Conservation (phyloP, 2,113 vertebrate species). For the Chaetura pelagica region DNA sequence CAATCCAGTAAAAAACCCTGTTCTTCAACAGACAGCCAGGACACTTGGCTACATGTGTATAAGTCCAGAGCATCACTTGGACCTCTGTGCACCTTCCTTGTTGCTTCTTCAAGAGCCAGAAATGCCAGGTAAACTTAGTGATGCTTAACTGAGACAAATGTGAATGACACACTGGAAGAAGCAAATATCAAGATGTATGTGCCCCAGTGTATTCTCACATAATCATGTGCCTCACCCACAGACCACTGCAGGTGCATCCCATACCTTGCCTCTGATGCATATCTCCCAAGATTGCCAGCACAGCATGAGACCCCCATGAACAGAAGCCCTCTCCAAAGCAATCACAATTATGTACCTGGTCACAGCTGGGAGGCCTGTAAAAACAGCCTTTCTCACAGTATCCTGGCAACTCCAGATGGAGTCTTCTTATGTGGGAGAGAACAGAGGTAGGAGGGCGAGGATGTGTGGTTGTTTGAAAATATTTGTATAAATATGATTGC, state of each 20-base stretch:
- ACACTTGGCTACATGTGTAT: fast-evolving
- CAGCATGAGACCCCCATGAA: not conserved
- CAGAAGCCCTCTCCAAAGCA: not conserved
- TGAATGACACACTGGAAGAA: not conserved
- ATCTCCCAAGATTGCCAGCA: not conserved
- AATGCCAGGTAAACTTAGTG: not conserved
- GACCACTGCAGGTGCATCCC: not conserved
- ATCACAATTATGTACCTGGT: not conserved
- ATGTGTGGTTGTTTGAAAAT: not conserved
- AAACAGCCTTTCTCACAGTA: not conserved
- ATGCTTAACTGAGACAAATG: not conserved
- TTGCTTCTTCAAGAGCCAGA: not conserved
- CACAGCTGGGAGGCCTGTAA: not conserved
- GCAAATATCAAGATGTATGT: not conserved
- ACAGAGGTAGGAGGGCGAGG: not conserved
- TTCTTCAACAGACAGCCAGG: not conserved
- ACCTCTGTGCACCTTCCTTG: not conserved
- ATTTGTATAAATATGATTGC: not conserved
- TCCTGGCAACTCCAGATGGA: not conserved
- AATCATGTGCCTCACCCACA: not conserved
- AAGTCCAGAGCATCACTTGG: not conserved
- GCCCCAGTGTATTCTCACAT: not conserved
- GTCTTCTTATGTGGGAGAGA: not conserved
- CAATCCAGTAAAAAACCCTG: not conserved
- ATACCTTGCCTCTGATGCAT: not conserved